Percentiles rank a stretch among this genome's conserved stretches.
These are phyloP conservation scores for Eira barbara DNA, from an alignment of 2,113 vertebrate species.

Conservation along the genomic window DNA sequence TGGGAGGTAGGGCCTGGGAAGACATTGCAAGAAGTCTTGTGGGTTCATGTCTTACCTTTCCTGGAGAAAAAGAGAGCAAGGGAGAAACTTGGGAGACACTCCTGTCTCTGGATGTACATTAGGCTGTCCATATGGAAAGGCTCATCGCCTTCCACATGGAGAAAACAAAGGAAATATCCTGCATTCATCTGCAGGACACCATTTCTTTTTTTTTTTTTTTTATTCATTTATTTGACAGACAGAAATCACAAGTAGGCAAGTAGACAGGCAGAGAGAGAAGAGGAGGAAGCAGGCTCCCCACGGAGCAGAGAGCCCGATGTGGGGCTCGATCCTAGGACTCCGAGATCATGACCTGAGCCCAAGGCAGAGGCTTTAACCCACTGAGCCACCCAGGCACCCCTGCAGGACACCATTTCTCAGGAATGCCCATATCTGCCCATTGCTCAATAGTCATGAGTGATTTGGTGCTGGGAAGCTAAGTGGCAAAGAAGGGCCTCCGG, in stretches of 20 bases:
- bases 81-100: background rate
- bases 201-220: background rate
- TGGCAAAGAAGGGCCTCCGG: background rate
- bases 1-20: fast-evolving
- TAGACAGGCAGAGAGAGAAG: too few species aligned
- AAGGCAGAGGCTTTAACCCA: too few species aligned
- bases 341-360: too few species aligned
- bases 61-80: background rate
- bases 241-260: too few species aligned
- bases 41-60: background rate
- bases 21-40: background rate
- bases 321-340: too few species aligned
- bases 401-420: background rate
- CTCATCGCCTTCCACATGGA: too few species aligned
- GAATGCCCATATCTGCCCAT: background rate
- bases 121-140: background rate
- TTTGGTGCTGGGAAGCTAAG: background rate
- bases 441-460: fast-evolving
- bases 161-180: background rate
- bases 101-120: background rate
- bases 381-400: too few species aligned
- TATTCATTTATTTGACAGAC: too few species aligned
- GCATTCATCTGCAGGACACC: background rate
- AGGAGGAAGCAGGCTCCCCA: too few species aligned
- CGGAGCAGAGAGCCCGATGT: too few species aligned